Evolutionary conservation across 2,113 vertebrate species (phyloP).

Genomic region (Nipponia nippon): DNA sequence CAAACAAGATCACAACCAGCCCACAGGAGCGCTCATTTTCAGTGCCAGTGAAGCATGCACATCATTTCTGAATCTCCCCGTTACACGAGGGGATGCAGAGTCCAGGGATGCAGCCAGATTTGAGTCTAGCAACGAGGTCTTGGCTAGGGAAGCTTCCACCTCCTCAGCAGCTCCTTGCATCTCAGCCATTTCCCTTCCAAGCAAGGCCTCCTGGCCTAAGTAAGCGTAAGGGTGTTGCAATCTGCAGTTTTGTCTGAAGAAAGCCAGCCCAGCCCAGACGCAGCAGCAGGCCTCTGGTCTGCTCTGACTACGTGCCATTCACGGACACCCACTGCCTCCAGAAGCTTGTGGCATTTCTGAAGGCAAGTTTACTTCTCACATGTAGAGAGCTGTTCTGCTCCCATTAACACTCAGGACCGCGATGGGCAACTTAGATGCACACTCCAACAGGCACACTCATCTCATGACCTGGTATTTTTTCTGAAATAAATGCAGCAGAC

Average conservation of each 20-base stretch:
- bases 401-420: accelerated
- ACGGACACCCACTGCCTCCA: not conserved
- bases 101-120: not conserved
- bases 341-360: not conserved
- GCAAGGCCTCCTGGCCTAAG: not conserved
- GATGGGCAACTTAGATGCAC: not conserved
- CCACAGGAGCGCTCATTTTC: not conserved
- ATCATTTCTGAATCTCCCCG: not conserved
- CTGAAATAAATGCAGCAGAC: not conserved
- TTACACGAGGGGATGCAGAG: not conserved
- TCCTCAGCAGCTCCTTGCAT: not conserved
- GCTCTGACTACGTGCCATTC: not conserved
- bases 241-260: not conserved
- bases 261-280: constrained; percentile 15
- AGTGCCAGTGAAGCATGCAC: not conserved
- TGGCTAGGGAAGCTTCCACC: not conserved
- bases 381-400: not conserved
- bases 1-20: not conserved
- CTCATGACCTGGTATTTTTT: not conserved
- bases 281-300: constrained; percentile 9
- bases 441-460: not conserved
- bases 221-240: constrained; percentile 17
- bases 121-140: not conserved
- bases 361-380: not conserved
- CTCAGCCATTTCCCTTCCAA: not conserved